phyloP scores from a whole-genome alignment of 2,797 vertebrate genomes.

The Malurus leucopterus region DNA sequence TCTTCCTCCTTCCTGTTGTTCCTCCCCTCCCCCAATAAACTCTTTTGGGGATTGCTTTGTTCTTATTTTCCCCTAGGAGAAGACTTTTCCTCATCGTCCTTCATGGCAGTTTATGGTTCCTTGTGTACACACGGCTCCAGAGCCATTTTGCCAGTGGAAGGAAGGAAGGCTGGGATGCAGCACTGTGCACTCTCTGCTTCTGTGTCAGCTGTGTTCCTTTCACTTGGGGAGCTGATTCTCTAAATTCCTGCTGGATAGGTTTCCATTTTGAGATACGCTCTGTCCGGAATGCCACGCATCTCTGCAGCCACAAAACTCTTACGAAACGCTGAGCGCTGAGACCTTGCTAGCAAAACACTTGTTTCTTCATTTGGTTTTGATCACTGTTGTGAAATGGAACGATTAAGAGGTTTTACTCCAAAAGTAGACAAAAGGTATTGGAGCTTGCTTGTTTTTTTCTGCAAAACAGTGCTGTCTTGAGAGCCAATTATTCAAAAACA shows the following conservation, averaged over 20 bases:
- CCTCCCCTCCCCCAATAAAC: neutral
- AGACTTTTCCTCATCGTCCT: neutral
- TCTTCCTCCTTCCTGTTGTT: slow-evolving; percentile 9
- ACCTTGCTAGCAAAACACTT: slow-evolving; percentile 3
- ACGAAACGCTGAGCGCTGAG: neutral
- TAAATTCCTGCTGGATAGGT: neutral
- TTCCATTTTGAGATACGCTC: slow-evolving; percentile 6
- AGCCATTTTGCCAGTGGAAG: neutral
- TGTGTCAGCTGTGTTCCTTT: neutral
- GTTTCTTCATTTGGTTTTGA: neutral
- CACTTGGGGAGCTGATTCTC: neutral
- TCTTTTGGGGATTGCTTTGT: neutral
- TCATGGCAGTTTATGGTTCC: neutral
- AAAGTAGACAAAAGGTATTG: neutral
- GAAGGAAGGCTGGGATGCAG: neutral
- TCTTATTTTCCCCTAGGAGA: neutral
- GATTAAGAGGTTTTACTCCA: neutral
- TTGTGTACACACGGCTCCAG: neutral
- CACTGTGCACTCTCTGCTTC: neutral
- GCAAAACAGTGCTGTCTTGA: neutral
- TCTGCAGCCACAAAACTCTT: neutral
- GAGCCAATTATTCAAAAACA: neutral
- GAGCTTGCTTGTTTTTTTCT: neutral
- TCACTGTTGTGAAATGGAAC: neutral
- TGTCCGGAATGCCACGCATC: fast-evolving